phyloP scores from a whole-genome alignment of 1,140 invertebrate species.

The Calliphora vicina region DNA sequence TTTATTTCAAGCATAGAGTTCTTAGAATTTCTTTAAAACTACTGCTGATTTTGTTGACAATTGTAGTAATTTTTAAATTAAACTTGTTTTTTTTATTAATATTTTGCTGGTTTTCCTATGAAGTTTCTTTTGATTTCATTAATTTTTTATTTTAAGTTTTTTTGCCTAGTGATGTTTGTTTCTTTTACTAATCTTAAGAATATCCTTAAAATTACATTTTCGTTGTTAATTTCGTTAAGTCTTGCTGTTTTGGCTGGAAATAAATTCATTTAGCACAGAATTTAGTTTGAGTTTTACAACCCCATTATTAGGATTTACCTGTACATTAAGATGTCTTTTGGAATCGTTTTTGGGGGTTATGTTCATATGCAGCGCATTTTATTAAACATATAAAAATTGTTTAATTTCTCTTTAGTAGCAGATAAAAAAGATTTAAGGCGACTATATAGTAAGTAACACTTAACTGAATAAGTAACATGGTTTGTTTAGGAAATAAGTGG shows the following conservation, averaged over 20 bases:
- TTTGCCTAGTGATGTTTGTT: not conserved
- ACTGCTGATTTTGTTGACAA: slow-evolving; percentile 1
- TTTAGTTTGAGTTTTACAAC: not conserved
- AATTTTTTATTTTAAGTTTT: not conserved
- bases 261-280: not conserved
- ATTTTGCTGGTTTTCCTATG: not conserved
- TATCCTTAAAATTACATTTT: not conserved
- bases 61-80: not conserved
- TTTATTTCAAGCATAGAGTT: not conserved
- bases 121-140: no score
- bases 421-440: not conserved
- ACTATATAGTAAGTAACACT: not conserved
- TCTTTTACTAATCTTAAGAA: not conserved
- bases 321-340: not conserved
- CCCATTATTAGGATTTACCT: slow-evolving; percentile 9
- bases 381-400: slow-evolving; percentile 6
- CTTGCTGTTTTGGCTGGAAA: not conserved
- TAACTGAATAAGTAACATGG: not conserved
- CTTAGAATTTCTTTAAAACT: not conserved
- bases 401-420: slow-evolving; percentile 14
- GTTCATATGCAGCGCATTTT: not conserved
- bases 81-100: not conserved
- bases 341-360: not conserved
- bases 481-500: no score
- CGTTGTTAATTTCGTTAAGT: not conserved